phyloP scores from a whole-genome alignment of 2,888 invertebrate species.

The Pocota personata region DNA sequence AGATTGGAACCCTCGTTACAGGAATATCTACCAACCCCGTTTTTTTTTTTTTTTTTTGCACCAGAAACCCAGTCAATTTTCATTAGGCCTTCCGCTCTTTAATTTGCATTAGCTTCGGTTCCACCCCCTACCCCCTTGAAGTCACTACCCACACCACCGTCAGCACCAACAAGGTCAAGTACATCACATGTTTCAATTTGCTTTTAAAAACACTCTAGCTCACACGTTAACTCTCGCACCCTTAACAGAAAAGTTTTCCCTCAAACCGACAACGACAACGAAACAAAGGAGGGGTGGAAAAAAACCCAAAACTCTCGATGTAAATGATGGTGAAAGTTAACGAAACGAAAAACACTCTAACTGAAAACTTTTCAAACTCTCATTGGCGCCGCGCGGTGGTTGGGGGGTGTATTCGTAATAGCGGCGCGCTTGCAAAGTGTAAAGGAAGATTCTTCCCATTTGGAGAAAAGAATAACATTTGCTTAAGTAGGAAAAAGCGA shows the following conservation, averaged over 20 bases:
- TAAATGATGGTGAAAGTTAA: conserved; percentile 71
- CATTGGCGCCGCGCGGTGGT: not conserved
- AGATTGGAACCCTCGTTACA: conserved; percentile 52
- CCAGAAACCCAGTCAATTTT: conserved; percentile 62
- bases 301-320: conserved; percentile 39
- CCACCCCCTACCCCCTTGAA: not conserved
- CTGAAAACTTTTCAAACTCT: conserved; percentile 68
- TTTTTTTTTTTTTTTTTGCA: not conserved
- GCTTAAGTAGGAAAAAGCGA: conserved; percentile 21
- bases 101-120: conserved; percentile 60
- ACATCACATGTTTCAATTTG: conserved; percentile 72
- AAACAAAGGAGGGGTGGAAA: not conserved
- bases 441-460: conserved; percentile 26
- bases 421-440: conserved; percentile 9
- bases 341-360: conserved; percentile 68
- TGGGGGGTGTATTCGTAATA: not conserved
- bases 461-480: conserved; percentile 36
- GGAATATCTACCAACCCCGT: not conserved
- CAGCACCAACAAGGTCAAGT: conserved; percentile 67
- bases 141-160: conserved; percentile 10
- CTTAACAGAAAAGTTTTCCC: conserved; percentile 50
- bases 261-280: conserved; percentile 18
- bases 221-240: conserved; percentile 64
- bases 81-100: conserved; percentile 62
- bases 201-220: conserved; percentile 62